phyloP scores from a whole-genome alignment of 2,797 vertebrate species.

The Lycodopsis pacificus region DNA sequence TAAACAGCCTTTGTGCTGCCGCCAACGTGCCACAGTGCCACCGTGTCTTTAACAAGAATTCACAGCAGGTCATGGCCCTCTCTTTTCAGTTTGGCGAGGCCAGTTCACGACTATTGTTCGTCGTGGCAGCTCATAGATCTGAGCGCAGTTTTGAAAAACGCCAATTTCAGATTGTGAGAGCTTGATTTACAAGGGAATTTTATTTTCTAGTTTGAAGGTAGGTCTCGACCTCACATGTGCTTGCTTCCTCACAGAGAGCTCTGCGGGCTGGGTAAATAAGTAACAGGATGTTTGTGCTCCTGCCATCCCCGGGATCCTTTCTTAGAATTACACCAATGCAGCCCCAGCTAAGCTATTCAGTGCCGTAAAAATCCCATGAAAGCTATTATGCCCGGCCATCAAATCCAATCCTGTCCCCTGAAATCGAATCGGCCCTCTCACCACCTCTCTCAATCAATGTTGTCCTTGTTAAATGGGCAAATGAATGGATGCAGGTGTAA shows the following conservation, averaged over 20 bases:
- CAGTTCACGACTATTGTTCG: conserved; percentile 20
- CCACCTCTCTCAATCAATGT: conserved; percentile 74
- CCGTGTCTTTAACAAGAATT: conserved; percentile 29
- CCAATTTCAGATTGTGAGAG: conserved; percentile 24
- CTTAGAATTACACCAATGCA: conserved; percentile 72
- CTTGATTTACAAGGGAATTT: conserved; percentile 10
- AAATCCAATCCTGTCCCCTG: conserved; percentile 78
- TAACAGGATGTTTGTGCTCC: conserved; percentile 70
- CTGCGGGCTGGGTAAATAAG: conserved; percentile 51
- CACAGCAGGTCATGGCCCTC: conserved; percentile 34
- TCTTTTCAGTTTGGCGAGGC: conserved; percentile 19
- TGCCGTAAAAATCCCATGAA: conserved; percentile 68
- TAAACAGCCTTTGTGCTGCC: conserved; percentile 52
- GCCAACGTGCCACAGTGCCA: conserved; percentile 8
- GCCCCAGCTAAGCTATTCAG: conserved; percentile 72
- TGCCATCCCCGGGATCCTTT: conserved; percentile 62
- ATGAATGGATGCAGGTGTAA: conserved; percentile 68
- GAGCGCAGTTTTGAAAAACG: conserved; percentile 27
- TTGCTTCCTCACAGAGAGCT: conserved; percentile 27
- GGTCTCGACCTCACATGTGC: conserved; percentile 23
- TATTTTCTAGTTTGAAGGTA: conserved; percentile 16
- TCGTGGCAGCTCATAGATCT: conserved; percentile 35
- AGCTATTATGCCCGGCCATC: conserved; percentile 73
- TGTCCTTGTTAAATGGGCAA: conserved; percentile 78
- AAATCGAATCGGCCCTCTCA: conserved; percentile 74